These are phyloP conservation scores for Pelodytes ibericus DNA, from an alignment of 2,797 vertebrate genomes.

Conservation along the genomic window DNA sequence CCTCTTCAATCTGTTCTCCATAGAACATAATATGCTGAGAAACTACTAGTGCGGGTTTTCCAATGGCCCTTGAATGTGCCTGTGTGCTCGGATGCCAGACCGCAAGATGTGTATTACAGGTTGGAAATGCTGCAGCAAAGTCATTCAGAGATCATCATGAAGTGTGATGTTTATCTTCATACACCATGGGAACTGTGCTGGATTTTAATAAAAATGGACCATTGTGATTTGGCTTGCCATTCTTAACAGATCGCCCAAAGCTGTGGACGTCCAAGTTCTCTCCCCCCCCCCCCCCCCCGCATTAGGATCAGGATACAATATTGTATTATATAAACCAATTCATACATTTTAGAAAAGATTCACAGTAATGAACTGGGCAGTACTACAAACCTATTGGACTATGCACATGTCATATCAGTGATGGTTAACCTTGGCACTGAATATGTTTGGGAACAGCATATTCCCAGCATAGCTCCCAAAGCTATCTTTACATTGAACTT, in stretches of 20 bases:
- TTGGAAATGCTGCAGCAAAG: slow-evolving; percentile 12
- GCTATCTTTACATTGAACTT: no score
- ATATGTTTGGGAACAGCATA: no score
- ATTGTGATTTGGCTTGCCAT: not conserved
- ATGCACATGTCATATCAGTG: no score
- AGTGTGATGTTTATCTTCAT: slow-evolving; percentile 22
- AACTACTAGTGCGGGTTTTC: not conserved
- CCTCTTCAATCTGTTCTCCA: not conserved
- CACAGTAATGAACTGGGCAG: no score
- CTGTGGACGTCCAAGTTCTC: not conserved
- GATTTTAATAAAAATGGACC: slow-evolving; percentile 6
- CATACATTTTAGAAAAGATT: no score
- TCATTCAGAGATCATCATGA: slow-evolving; percentile 14
- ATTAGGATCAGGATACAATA: no score
- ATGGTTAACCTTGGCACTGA: no score
- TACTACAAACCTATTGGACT: no score
- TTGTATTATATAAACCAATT: no score
- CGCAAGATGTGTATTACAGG: not conserved
- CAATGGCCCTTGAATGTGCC: not conserved
- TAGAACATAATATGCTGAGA: not conserved
- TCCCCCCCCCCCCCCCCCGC: no score
- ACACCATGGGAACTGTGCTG: slow-evolving; percentile 12
- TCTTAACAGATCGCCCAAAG: not conserved
- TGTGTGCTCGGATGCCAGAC: not conserved
- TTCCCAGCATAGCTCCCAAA: no score